phyloP scores from a whole-genome alignment of 1,140 invertebrate species.

The Telenomus remus region DNA sequence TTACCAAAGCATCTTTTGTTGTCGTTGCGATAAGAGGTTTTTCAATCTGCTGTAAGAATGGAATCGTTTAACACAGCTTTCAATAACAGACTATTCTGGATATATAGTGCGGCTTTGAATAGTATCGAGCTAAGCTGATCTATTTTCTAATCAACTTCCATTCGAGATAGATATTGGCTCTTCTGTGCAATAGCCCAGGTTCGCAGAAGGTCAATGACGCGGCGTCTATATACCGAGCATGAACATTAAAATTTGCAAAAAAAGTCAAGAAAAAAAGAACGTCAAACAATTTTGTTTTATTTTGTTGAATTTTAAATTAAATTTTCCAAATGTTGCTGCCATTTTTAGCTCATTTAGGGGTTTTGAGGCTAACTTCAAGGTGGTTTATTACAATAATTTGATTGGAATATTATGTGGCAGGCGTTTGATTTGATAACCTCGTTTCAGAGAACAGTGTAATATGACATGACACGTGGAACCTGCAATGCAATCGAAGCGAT shows the following conservation, averaged over 20 bases:
- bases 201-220: slow-evolving; percentile 23
- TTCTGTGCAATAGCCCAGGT: slow-evolving; percentile 18
- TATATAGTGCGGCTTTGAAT: slow-evolving; percentile 34
- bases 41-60: slow-evolving; percentile 50
- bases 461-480: slow-evolving; percentile 15
- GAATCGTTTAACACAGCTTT: slow-evolving; percentile 49
- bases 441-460: slow-evolving; percentile 18
- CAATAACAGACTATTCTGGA: slow-evolving; percentile 35
- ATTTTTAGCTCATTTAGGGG: too few species aligned
- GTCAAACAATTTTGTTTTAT: too few species aligned
- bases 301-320: too few species aligned
- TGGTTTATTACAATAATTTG: background rate
- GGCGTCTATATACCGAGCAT: background rate
- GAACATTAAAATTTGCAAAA: background rate
- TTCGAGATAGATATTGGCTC: slow-evolving; percentile 43
- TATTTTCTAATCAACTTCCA: slow-evolving; percentile 49
- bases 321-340: too few species aligned
- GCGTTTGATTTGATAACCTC: slow-evolving; percentile 28
- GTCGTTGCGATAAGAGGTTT: slow-evolving; percentile 58
- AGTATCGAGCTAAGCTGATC: slow-evolving; percentile 46
- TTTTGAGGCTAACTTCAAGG: too few species aligned
- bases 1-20: slow-evolving; percentile 69
- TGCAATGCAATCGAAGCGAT: slow-evolving; percentile 12
- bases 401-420: slow-evolving; percentile 15
- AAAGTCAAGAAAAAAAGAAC: too few species aligned